Percentiles rank a stretch among this genome's conserved stretches.
phyloP scores from a whole-genome alignment of 1,140 invertebrate genomes.

The Drosophila sp. region DNA sequence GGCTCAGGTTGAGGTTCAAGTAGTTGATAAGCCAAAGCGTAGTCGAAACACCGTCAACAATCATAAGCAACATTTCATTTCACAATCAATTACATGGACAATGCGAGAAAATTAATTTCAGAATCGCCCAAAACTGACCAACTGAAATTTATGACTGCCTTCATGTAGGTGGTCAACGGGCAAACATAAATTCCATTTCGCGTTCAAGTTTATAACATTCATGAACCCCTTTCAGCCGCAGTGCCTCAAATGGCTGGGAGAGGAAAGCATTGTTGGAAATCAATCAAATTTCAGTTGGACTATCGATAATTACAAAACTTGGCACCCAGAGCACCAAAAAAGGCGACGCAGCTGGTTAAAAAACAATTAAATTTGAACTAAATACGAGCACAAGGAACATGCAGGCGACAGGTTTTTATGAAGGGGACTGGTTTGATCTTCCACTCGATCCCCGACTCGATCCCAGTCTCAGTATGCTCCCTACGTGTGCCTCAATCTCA shows the following conservation, averaged over 20 bases:
- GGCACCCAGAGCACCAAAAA: slow-evolving; percentile 15
- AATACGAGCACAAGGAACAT: slow-evolving; percentile 46
- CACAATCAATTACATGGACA: slow-evolving; percentile 18
- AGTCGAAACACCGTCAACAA: slow-evolving; percentile 16
- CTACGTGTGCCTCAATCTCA: slow-evolving; percentile 40
- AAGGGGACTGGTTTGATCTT: slow-evolving; percentile 23
- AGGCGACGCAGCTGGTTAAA: slow-evolving; percentile 63
- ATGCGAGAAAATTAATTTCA: neutral
- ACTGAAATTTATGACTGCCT: slow-evolving; percentile 37
- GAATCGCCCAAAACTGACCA: neutral
- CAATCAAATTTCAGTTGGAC: slow-evolving; percentile 74
- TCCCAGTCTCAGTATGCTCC: neutral
- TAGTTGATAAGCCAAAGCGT: slow-evolving; percentile 24
- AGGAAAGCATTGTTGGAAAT: slow-evolving; percentile 41
- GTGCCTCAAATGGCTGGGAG: neutral
- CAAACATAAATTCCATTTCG: slow-evolving; percentile 44
- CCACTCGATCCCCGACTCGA: neutral
- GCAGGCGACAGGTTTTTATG: slow-evolving; percentile 59
- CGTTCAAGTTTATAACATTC: slow-evolving; percentile 35
- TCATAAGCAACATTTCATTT: slow-evolving; percentile 24
- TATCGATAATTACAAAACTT: slow-evolving; percentile 60
- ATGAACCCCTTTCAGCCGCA: slow-evolving; percentile 12
- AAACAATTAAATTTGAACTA: slow-evolving; percentile 82
- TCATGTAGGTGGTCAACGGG: slow-evolving; percentile 52
- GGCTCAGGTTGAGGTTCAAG: slow-evolving; percentile 4